Evolutionary conservation across 2,113 vertebrate genomes (phyloP).

Genomic region (Psilopsiagon aurifrons): DNA sequence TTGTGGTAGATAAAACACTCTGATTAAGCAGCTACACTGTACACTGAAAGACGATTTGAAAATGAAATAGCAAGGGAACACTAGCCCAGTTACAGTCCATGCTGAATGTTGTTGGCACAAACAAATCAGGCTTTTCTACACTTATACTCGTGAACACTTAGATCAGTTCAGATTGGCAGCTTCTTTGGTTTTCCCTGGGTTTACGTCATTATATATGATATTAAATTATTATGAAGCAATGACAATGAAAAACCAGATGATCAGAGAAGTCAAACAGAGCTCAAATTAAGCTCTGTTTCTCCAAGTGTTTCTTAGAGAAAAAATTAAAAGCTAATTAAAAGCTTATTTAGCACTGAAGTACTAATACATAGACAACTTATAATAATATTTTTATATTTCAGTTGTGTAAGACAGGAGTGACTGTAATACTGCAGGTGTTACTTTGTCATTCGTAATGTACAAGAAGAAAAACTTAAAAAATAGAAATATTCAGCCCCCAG

Average conservation of each 20-base stretch:
- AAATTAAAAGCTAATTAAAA: conserved; percentile 75
- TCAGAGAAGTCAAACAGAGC: conserved; percentile 81
- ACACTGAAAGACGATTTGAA: conserved; percentile 69
- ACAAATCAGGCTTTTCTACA: conserved; percentile 72
- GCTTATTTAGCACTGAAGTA: conserved; percentile 72
- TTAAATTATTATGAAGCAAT: conserved; percentile 80
- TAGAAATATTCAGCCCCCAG: conserved; percentile 66
- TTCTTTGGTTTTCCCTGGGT: conserved; percentile 76
- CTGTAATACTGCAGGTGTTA: conserved; percentile 74
- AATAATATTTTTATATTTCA: conserved; percentile 77
- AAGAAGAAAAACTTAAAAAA: conserved; percentile 70
- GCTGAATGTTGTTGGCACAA: conserved; percentile 79
- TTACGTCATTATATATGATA: conserved; percentile 81
- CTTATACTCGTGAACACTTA: conserved; percentile 60
- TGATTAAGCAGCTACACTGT: conserved; percentile 73
- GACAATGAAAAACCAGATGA: conserved; percentile 81
- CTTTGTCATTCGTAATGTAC: conserved; percentile 73
- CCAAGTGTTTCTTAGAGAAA: conserved; percentile 69
- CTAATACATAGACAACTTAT: conserved; percentile 74
- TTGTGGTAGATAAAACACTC: conserved; percentile 71
- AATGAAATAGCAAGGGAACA: conserved; percentile 71
- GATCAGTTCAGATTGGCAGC: conserved; percentile 79
- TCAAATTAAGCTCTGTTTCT: conserved; percentile 77
- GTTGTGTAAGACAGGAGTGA: conserved; percentile 59
- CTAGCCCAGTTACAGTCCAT: conserved; percentile 74